Base-by-base conservation (phyloP, 1,140 invertebrate genomes). In the Panagrolaimus sp. region DNA sequence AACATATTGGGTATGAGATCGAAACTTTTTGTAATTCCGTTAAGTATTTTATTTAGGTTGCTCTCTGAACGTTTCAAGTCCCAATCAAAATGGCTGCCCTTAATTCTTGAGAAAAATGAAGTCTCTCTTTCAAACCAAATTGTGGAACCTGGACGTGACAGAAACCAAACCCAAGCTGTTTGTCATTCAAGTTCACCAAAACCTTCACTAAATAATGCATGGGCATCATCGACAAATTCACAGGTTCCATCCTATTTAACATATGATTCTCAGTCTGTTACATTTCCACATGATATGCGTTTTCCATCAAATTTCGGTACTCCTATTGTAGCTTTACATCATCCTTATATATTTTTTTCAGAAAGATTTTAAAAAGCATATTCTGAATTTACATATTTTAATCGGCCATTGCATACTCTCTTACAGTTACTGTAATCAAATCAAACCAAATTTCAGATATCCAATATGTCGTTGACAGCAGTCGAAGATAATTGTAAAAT, bases 251-350 rank as follows among this genome's bases (percentile, higher is more conserved):
- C 71, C 45, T 71, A 72, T 63, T 45, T 79, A 16, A 77, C 79
- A 48, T 79, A 74, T 63, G 78, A 65, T 7, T 9, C 77, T 23
- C 74, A 43, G 13, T 25, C 31, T 9, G 73, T 23, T 13, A 14
- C 14, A 25, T 25, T 68, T 20, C 67, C 65, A 13, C 47, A 47
- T 9, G 63, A 78, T 25, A 67, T 80, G 45, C 75, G 67, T 62
- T 73, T 72, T 44, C 74, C 71, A 51, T 74, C 66, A 38, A 31
- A 81, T 5, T 47, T 82, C 47, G 80, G 80, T 23, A 83, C 82
- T 2, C 80, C 80, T 14, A 72, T 82, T 25, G 23, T 62, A 13
- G 43, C 72, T 31, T 72, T 82, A 5, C 81, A 82, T 67, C 79
- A 83, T 5, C 79, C 81, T 5, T 72, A 82, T n/a, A n/a, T n/a